Base-by-base conservation (phyloP, 2,113 vertebrate genomes). In the Oncorhynchus tshawytscha region DNA sequence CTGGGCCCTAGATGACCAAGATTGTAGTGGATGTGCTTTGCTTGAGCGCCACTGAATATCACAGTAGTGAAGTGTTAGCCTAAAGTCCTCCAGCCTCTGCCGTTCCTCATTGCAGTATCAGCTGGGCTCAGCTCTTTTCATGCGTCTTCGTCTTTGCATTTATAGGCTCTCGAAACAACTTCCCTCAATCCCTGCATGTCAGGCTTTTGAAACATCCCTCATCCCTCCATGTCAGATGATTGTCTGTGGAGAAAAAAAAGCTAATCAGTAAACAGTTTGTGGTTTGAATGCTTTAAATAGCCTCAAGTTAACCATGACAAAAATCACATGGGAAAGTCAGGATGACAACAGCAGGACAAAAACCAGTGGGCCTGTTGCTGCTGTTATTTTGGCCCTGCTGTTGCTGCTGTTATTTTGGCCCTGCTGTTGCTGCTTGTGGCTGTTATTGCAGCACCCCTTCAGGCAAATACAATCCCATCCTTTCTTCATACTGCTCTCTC, bases 21-120 rank as follows among this genome's bases (percentile, higher is more conserved):
- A 45, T 57, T 73, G 54, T 70, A 71, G 49, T 71, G 18, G 75
- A 62, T 77, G 81, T 77, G 78, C 74, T 39, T 62, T 66, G 16
- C 5, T 64, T 11, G 29, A 68, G 67, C 67, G 24, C 39, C 11
- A 25, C 71, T 76, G 73, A 67, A 71, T 66, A 39, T 3, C 6
- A 29, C 25, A 15, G 74, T n/a, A 9, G 71, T 5, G n/a, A 69
- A 57, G 2, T 62, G 8, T 60, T 20, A 39, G 25, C 74, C 49
- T n/a, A 1, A 31, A 68, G 18, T 34, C 3, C 29, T 20, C 31
- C 31, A 18, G 51, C 51, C 29, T 67, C 13, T 67, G 1, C 2
- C 5, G 27, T 16, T n/a, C 64, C 29, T 67, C 65, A 31, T 18
- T 57, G 48, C 49, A 29, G 72, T 3, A 31, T 71, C 67, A 66